Conservation (phyloP, 1,140 invertebrate species). For the Psilanteris sp. region DNA sequence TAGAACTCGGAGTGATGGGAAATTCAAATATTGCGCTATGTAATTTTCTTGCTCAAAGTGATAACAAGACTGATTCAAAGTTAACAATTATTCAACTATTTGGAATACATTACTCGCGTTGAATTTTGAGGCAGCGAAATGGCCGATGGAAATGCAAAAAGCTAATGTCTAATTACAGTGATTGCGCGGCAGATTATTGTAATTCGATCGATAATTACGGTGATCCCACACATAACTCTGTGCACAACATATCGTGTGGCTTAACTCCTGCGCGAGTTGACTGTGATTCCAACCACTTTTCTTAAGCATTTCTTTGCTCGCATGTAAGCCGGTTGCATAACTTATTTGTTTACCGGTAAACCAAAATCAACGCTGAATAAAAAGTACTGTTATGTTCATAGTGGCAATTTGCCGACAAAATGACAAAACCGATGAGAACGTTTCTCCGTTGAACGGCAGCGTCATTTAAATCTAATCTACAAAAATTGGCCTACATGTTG, state of each 20-base stretch:
- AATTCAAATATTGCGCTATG: neutral
- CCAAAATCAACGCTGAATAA: conserved; percentile 50
- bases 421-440: conserved; percentile 36
- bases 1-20: neutral
- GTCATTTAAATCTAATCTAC: conserved; percentile 33
- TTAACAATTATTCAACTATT: conserved; percentile 8
- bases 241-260: neutral
- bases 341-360: conserved; percentile 48
- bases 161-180: conserved; percentile 21
- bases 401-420: conserved; percentile 17
- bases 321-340: conserved; percentile 31
- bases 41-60: conserved; percentile 7
- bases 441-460: conserved; percentile 4
- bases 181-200: conserved; percentile 34
- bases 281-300: conserved; percentile 6
- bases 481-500: too few species aligned
- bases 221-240: conserved; percentile 1
- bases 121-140: conserved; percentile 3
- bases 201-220: conserved; percentile 34
- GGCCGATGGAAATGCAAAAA: conserved; percentile 13
- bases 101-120: neutral
- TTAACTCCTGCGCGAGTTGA: conserved; percentile 3
- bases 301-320: conserved; percentile 9
- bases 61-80: conserved; percentile 3
- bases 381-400: conserved; percentile 44